Evolutionary conservation across 2,113 vertebrate genomes (phyloP).

Genomic region (Macroglossus sobrinus): DNA sequence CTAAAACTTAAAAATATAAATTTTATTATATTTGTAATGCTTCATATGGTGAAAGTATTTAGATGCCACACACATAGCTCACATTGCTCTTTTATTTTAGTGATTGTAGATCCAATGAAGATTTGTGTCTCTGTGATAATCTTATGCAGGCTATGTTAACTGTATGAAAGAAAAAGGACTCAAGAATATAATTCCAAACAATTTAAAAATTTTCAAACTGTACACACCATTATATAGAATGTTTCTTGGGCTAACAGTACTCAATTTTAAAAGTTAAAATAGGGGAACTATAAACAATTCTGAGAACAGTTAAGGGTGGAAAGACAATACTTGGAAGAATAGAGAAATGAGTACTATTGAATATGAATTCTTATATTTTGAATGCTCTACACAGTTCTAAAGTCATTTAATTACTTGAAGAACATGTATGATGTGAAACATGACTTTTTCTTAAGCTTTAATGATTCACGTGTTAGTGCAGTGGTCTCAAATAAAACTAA

Average conservation of each 20-base stretch:
- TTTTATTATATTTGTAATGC: neutral
- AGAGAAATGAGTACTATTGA: neutral
- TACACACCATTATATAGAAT: neutral
- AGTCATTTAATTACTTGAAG: neutral
- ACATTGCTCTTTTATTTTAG: neutral
- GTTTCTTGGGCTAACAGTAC: neutral
- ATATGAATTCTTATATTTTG: neutral
- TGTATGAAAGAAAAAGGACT: neutral
- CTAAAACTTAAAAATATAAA: neutral
- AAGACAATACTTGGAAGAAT: neutral
- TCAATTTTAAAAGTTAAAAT: neutral
- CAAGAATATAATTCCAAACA: neutral
- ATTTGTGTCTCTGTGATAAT: neutral
- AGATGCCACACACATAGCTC: neutral
- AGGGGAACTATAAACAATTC: neutral
- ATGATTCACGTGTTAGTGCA: neutral
- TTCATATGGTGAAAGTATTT: neutral
- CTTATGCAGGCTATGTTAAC: neutral
- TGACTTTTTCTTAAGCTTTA: neutral
- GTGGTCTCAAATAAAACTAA: neutral
- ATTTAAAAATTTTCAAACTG: neutral
- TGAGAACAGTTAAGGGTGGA: rapidly evolving
- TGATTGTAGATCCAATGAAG: neutral
- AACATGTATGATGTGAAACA: neutral
- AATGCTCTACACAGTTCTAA: neutral